Evolutionary conservation across 2,113 vertebrate species (phyloP), one percentile per base, ranked within the genome.

Genomic region (Muntiacus reevesi): DNA sequence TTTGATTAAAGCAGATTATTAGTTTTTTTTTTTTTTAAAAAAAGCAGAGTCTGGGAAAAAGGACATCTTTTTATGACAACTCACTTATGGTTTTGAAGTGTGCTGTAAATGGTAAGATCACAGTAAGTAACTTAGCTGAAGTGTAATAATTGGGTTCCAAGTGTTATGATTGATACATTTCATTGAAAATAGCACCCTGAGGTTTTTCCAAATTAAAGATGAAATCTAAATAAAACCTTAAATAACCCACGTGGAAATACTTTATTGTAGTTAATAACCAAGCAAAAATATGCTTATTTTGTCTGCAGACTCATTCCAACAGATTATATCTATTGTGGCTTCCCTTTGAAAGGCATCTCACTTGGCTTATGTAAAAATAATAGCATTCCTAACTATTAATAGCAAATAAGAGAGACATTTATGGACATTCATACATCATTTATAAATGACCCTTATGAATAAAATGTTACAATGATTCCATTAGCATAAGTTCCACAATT

Each of bases 111-210:
- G 97, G 97, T 98, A 98, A 97, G 92, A 98, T 98, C 98, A 96
- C 98, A 98, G 94, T 97, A 97, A 98, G 93, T 89, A 98, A 97
- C 98, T 98, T 98, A 98, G 84, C 97, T 96, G 97, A 98, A 98
- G 95, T 97, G 96, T 98, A 96, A 98, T 98, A 98, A 98, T 98
- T 98, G 97, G 97, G 96, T 98, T 96, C 95, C 98, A 98, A 98
- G 98, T 98, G 98, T 98, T 97, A 98, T 96, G 97, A 98, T 27
- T 98, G 98, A 98, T 99, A 98, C 95, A 98, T 98, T 99, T 99
- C 98, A 98, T 98, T 55, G 97, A 98, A 95, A 97, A 98, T 89
- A 98, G 98, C 6, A 98, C 97, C 96, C 98, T 94, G 95, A 98
- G 94, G 79, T 81, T 95, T 97, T 98, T 92, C 96, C 87, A 95